Conservation (phyloP, 2,797 vertebrate genomes). For the Antennarius maculatus region DNA sequence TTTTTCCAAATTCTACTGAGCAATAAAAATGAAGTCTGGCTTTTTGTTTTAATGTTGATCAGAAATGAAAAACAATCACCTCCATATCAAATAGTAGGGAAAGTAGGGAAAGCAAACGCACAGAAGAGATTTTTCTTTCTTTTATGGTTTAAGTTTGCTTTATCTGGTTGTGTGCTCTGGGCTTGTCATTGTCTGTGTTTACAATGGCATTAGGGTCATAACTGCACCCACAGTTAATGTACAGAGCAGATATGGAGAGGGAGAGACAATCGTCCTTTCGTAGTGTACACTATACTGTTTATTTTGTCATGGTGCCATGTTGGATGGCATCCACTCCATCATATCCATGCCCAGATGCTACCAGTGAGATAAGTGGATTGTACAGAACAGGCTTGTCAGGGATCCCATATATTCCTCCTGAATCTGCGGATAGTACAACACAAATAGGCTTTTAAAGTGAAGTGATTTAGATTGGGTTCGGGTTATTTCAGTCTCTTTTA, state of each 20-base stretch:
- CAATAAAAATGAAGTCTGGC: constrained; percentile 1
- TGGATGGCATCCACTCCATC: constrained; percentile 75
- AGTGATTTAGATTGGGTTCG: constrained; percentile 64
- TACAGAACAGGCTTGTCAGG: constrained; percentile 70
- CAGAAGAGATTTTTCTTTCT: constrained; percentile 1
- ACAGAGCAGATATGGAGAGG: constrained; percentile 36
- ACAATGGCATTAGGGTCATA: constrained; percentile 53
- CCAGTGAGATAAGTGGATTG: constrained; percentile 77
- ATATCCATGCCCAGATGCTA: constrained; percentile 77
- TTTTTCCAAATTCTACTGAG: constrained; percentile 37
- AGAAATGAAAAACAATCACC: constrained; percentile 21
- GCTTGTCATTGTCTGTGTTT: constrained; percentile 52
- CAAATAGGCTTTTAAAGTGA: constrained; percentile 73
- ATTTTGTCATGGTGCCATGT: constrained; percentile 77
- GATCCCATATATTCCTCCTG: constrained; percentile 67
- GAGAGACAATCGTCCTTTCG: constrained; percentile 63
- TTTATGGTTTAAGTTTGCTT: constrained; percentile 21
- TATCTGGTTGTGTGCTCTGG: constrained; percentile 27
- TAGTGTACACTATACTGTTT: constrained; percentile 66
- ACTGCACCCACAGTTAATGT: constrained; percentile 46
- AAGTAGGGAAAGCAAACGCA: constrained; percentile 20
- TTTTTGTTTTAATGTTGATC: constrained; percentile 21
- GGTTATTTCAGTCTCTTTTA: constrained; percentile 59
- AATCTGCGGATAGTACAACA: constrained; percentile 68
- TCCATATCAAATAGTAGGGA: constrained; percentile 28